Evolutionary conservation across 92 coral and sea anemone species (phyloP).

Genomic region (Palythoa caribaeorum): DNA sequence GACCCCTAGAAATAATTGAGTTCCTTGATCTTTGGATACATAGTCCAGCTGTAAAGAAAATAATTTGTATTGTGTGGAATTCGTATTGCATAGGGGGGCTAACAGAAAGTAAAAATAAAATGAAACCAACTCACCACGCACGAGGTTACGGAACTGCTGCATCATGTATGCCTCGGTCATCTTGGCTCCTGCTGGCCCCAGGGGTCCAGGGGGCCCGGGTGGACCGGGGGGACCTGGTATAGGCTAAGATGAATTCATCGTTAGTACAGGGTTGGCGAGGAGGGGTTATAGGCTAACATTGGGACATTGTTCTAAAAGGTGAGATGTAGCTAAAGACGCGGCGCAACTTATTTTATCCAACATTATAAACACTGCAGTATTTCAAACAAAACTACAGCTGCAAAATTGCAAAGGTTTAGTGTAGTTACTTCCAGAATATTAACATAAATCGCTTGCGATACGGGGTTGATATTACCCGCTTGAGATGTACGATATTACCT

Average conservation of each 20-base stretch:
- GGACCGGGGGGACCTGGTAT: slow-evolving; percentile 92
- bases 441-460: background rate
- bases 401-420: background rate
- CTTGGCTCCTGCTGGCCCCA: slow-evolving; percentile 96
- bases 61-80: too few relatives aligned
- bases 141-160: slow-evolving; percentile 94
- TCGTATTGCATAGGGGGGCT: too few relatives aligned
- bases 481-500: slow-evolving; percentile 18
- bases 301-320: too few relatives aligned
- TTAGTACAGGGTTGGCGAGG: background rate
- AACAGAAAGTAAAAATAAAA: background rate
- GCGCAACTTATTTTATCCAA: too few relatives aligned
- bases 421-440: too few relatives aligned
- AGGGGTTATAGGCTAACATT: too few relatives aligned
- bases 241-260: background rate
- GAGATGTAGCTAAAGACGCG: too few relatives aligned
- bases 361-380: too few relatives aligned
- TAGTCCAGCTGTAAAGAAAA: too few relatives aligned
- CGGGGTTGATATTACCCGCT: background rate
- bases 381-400: background rate
- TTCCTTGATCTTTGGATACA: too few relatives aligned
- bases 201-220: slow-evolving; percentile 98
- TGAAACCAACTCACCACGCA: slow-evolving; percentile 70
- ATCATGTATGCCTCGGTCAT: slow-evolving; percentile 95
- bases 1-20: too few relatives aligned